Base-by-base conservation (phyloP, 2,888 invertebrate species). In the Pheosia tremula region DNA sequence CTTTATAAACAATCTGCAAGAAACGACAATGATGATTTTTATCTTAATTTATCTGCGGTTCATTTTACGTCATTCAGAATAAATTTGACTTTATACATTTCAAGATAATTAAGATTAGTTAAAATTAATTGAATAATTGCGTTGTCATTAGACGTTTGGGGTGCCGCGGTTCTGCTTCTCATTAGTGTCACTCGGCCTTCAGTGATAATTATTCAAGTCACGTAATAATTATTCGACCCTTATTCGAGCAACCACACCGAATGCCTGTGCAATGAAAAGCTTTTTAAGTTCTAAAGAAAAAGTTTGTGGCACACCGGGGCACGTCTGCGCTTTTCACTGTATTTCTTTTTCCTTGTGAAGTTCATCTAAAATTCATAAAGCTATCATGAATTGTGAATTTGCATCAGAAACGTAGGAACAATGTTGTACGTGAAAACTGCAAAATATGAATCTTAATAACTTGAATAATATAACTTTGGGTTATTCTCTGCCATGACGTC, bases 231-330 rank as follows among this genome's bases (percentile, higher is more conserved):
- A 80, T 71, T 72, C 70, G 60, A 62, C 67, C 56, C 50, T 58
- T 72, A 13, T 53, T 10, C 36, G 53, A 41, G 52, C 37, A 49
- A 56, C 74, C 57, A 49, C 64, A 63, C 61, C 74, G 68, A 81
- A 77, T 79, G 66, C 67, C 64, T 60, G 64, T 64, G 62, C 77
- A 77, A 77, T 80, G 75, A 77, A 80, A 76, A 79, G 75, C 74
- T 75, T 81, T 50, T 72, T 68, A 78, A 70, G 57, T 67, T 73
- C 61, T 56, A 74, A 71, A 67, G 61, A 52, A 63, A 75, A 79
- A 78, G 72, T 78, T 71, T 63, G 55, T 49, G 59, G 59, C 60
- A 63, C 62, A 69, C 61, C 67, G 60, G 55, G 53, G 56, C 68
- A 68, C 69, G 72, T 67, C 58, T 61, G 36, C 47, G 60, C 52